A percentile compares a stretch with the other conserved stretches of the same genome.
phyloP scores from a whole-genome alignment of 2,113 vertebrate species.

The Raja brachyura region DNA sequence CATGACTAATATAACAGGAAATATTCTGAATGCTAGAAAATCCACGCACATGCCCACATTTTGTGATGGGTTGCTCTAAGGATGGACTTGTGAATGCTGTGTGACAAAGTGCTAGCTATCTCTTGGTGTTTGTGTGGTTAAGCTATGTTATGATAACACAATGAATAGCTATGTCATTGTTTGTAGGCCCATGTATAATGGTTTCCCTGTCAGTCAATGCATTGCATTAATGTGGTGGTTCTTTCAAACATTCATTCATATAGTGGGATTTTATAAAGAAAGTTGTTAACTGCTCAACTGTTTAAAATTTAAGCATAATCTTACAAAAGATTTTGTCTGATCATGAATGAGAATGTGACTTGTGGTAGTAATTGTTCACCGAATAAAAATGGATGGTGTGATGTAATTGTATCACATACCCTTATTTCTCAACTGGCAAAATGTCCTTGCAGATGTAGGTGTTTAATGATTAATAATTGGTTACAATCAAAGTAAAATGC shows the following conservation, averaged over 20 bases:
- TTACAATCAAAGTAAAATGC: conserved; percentile 18
- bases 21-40: background rate
- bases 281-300: conserved; percentile 3
- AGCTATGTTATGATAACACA: conserved; percentile 8
- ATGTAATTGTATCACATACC: background rate
- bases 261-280: conserved; percentile 28
- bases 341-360: background rate
- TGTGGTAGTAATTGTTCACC: background rate
- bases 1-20: conserved; percentile 34
- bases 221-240: background rate
- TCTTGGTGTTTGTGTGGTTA: background rate
- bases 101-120: background rate
- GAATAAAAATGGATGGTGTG: background rate
- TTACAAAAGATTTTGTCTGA: background rate
- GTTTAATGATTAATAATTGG: conserved; percentile 28
- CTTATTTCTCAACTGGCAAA: conserved; percentile 3
- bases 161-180: conserved; percentile 8
- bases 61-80: background rate
- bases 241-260: background rate
- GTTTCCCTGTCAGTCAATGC: background rate
- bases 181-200: background rate
- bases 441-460: background rate
- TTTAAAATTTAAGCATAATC: background rate
- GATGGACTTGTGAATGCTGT: conserved; percentile 23
- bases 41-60: background rate